These are phyloP conservation scores for Acromyrmex heyeri DNA, from an alignment of 1,140 invertebrate genomes.

Conservation along the genomic window DNA sequence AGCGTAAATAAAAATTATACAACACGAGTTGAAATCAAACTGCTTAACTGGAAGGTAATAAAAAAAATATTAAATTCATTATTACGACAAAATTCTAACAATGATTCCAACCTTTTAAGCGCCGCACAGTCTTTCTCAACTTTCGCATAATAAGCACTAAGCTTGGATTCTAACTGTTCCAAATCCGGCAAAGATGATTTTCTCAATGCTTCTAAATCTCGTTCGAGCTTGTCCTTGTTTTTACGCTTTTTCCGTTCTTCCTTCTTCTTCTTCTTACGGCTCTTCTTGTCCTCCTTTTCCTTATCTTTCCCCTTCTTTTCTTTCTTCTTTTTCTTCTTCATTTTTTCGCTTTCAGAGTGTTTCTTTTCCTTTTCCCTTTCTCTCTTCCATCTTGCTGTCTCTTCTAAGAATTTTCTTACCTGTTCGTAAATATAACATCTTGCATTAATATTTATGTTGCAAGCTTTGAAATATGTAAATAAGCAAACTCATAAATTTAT, in stretches of 20 bases:
- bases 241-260: conserved; percentile 90
- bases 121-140: conserved; percentile 90
- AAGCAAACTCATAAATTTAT: neutral
- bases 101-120: conserved; percentile 84
- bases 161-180: conserved; percentile 92
- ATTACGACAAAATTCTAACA: conserved; percentile 45
- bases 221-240: conserved; percentile 88
- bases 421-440: conserved; percentile 40
- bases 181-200: conserved; percentile 89
- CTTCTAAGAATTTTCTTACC: conserved; percentile 93
- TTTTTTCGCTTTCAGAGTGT: conserved; percentile 89
- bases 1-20: conserved; percentile 34
- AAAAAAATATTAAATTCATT: conserved; percentile 43
- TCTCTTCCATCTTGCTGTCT: conserved; percentile 92
- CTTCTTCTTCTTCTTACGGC: conserved; percentile 88
- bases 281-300: conserved; percentile 87
- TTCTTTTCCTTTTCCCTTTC: conserved; percentile 89
- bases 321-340: conserved; percentile 91
- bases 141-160: conserved; percentile 92
- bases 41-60: conserved; percentile 43
- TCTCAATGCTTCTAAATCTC: conserved; percentile 88
- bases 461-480: neutral
- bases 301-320: conserved; percentile 89
- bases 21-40: conserved; percentile 22
- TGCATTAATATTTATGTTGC: neutral